These are phyloP conservation scores for Cyrtonyx montezumae DNA, from an alignment of 2,113 vertebrate species.

Conservation along the genomic window DNA sequence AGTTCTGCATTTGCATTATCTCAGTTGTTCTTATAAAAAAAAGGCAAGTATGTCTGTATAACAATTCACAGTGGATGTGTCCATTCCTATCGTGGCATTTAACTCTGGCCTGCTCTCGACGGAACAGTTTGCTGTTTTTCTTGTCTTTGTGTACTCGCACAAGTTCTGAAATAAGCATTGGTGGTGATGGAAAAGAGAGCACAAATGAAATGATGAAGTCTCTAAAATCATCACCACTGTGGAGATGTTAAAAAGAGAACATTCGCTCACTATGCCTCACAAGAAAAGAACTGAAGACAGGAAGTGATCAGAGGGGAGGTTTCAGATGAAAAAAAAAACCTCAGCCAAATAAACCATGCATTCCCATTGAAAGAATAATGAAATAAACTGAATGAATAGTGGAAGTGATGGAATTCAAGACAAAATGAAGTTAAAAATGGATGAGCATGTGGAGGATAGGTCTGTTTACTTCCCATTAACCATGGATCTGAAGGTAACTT, in stretches of 20 bases:
- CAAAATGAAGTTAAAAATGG: not conserved
- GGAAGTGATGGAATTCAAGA: not conserved
- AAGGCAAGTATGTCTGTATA: not conserved
- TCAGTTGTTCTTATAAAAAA: not conserved
- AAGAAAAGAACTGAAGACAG: not conserved
- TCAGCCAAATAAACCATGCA: not conserved
- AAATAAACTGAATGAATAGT: not conserved
- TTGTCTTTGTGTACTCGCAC: not conserved
- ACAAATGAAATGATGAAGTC: not conserved
- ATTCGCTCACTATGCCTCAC: not conserved
- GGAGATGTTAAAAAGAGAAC: not conserved
- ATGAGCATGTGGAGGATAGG: not conserved
- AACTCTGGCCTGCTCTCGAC: not conserved
- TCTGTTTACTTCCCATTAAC: not conserved
- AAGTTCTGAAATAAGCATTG: not conserved
- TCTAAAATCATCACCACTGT: not conserved
- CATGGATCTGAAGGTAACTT: not conserved
- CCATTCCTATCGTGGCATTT: not conserved
- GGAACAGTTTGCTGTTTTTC: not conserved
- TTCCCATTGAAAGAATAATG: not conserved
- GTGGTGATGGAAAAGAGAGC: not conserved
- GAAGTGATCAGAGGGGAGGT: not conserved
- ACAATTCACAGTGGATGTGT: not conserved
- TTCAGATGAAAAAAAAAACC: not conserved
- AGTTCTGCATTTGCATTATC: not conserved